phyloP scores from a whole-genome alignment of 2,113 vertebrate species.

The Menura novaehollandiae region DNA sequence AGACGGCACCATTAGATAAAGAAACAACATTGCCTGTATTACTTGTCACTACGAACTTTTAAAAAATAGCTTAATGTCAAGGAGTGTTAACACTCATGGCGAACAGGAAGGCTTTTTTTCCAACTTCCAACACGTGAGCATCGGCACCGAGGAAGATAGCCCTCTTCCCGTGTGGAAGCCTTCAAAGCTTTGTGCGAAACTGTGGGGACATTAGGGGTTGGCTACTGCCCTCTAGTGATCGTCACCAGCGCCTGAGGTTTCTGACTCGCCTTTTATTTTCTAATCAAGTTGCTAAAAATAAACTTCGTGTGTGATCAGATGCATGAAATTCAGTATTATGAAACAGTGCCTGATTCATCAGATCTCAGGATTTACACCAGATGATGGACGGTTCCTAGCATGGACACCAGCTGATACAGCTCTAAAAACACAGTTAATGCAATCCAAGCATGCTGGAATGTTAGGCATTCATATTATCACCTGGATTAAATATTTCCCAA shows the following conservation, averaged over 20 bases:
- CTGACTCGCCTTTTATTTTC: not conserved
- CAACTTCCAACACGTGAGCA: rapidly evolving
- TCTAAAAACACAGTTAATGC: not conserved
- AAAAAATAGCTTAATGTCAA: not conserved
- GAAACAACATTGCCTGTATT: not conserved
- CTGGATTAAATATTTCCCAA: not conserved
- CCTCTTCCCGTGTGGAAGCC: rapidly evolving
- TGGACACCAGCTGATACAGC: not conserved
- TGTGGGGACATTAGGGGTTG: constrained; percentile 14
- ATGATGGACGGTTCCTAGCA: not conserved
- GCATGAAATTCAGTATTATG: not conserved
- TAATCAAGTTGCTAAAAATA: not conserved
- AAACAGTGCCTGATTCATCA: not conserved
- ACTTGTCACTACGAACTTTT: not conserved
- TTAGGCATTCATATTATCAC: not conserved
- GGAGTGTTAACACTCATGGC: not conserved
- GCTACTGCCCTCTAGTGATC: constrained; percentile 62
- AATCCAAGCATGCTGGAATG: not conserved
- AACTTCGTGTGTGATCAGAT: not conserved
- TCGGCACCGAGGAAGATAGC: rapidly evolving
- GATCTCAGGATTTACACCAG: not conserved
- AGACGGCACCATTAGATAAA: not conserved
- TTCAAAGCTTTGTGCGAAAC: not conserved
- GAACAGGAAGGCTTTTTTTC: not conserved
- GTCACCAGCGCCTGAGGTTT: not conserved